Conservation (phyloP, 2,113 vertebrate species). For the Hippocampus zosterae region DNA sequence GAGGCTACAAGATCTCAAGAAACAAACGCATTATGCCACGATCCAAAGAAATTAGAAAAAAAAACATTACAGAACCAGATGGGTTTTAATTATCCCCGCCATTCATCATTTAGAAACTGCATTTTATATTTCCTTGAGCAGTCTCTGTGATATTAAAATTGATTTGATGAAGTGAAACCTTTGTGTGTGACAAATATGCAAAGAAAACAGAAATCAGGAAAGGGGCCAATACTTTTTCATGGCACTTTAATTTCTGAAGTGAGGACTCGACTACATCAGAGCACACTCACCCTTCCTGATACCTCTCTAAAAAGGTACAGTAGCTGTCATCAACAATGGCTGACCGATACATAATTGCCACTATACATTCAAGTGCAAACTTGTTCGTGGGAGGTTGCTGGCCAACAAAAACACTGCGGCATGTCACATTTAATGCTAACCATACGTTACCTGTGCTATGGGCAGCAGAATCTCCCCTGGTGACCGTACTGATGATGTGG, state of each 20-base stretch:
- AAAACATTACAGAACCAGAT: too few relatives aligned
- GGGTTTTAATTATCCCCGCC: too few relatives aligned
- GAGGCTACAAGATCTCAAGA: too few relatives aligned
- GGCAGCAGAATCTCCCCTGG: constrained; percentile 67
- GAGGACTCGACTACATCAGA: not conserved
- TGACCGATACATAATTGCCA: not conserved
- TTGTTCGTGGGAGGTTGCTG: not conserved
- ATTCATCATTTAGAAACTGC: too few relatives aligned
- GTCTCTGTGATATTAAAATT: too few relatives aligned
- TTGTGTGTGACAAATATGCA: too few relatives aligned
- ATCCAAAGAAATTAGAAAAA: too few relatives aligned
- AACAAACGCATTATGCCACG: too few relatives aligned
- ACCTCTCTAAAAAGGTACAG: not conserved
- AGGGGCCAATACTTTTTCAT: too few relatives aligned
- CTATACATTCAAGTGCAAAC: not conserved
- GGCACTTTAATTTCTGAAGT: not conserved
- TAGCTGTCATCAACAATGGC: not conserved
- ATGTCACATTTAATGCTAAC: not conserved
- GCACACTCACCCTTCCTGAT: not conserved
- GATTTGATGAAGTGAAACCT: too few relatives aligned
- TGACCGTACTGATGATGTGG: constrained; percentile 86
- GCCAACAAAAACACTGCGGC: not conserved
- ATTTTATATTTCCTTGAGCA: too few relatives aligned
- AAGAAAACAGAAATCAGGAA: too few relatives aligned
- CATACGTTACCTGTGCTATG: constrained; percentile 60